Evolutionary conservation across 2,113 vertebrate genomes (phyloP).

Genomic region (Oreochromis niloticus): DNA sequence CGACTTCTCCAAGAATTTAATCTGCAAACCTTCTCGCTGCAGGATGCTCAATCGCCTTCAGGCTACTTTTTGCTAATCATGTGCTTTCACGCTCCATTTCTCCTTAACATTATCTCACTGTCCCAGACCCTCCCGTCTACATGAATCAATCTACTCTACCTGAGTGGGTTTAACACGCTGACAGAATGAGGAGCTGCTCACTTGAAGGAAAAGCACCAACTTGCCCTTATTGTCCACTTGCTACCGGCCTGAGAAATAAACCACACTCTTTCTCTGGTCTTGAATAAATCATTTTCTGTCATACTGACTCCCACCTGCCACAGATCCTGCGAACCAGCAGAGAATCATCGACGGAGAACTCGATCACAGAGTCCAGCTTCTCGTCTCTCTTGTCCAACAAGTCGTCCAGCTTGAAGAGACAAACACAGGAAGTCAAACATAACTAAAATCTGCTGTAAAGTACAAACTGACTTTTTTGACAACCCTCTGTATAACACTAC

Average conservation of each 20-base stretch:
- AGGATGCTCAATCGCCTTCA: neutral
- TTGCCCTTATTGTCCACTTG: neutral
- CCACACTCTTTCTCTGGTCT: neutral
- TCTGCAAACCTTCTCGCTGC: neutral
- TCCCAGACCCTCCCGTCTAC: neutral
- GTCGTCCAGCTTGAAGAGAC: conserved; percentile 79
- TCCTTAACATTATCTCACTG: neutral
- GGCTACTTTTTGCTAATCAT: neutral
- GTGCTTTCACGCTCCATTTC: neutral
- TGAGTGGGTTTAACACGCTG: neutral
- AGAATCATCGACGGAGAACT: conserved; percentile 87
- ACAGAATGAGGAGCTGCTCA: neutral
- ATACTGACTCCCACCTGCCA: conserved; percentile 77
- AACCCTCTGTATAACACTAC: rapidly evolving
- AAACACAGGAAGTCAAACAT: neutral
- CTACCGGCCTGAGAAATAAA: neutral
- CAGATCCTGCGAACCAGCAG: conserved; percentile 92
- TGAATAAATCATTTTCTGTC: neutral
- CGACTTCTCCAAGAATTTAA: neutral
- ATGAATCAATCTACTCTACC: neutral
- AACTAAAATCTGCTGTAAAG: neutral
- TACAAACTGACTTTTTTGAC: neutral
- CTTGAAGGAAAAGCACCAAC: neutral
- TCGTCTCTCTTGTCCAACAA: conserved; percentile 89
- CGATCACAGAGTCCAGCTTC: conserved; percentile 90